Conservation (phyloP, 1,140 invertebrate species). For the Pseudomyrmex cubaensis region DNA sequence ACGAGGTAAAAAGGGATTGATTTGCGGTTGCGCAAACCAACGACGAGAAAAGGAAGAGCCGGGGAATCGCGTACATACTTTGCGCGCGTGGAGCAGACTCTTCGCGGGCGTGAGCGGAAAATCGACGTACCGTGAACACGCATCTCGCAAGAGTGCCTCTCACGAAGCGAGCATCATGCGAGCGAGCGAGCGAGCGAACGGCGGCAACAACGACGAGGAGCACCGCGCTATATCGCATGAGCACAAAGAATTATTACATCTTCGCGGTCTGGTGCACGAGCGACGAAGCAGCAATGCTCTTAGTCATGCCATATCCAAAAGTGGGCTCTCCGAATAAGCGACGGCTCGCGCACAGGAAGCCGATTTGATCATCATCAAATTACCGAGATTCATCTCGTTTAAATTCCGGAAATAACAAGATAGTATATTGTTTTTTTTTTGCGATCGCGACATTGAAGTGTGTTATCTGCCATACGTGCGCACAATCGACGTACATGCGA, state of each 20-base stretch:
- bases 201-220: constrained; percentile 34
- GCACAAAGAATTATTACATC: constrained; percentile 81
- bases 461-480: too few species aligned
- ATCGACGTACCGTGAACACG: constrained; percentile 74
- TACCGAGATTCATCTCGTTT: constrained; percentile 44
- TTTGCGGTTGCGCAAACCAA: constrained; percentile 58
- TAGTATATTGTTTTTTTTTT: neutral
- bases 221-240: constrained; percentile 60
- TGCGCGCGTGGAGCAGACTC: constrained; percentile 38
- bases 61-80: constrained; percentile 18
- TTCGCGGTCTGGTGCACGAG: constrained; percentile 80
- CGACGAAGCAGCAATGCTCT: constrained; percentile 59
- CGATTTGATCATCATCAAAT: constrained; percentile 38
- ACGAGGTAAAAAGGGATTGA: constrained; percentile 20
- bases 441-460: neutral
- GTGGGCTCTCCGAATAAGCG: constrained; percentile 59
- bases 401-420: neutral
- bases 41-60: constrained; percentile 45
- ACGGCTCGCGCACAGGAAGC: constrained; percentile 57
- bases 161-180: constrained; percentile 20
- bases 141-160: constrained; percentile 73
- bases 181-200: constrained; percentile 7
- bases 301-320: constrained; percentile 73
- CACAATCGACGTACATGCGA: too few species aligned
- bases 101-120: constrained; percentile 71